A percentile compares a stretch with the other conserved stretches of the same genome.
Conservation (phyloP, 2,797 vertebrate species). For the Molothrus ater region DNA sequence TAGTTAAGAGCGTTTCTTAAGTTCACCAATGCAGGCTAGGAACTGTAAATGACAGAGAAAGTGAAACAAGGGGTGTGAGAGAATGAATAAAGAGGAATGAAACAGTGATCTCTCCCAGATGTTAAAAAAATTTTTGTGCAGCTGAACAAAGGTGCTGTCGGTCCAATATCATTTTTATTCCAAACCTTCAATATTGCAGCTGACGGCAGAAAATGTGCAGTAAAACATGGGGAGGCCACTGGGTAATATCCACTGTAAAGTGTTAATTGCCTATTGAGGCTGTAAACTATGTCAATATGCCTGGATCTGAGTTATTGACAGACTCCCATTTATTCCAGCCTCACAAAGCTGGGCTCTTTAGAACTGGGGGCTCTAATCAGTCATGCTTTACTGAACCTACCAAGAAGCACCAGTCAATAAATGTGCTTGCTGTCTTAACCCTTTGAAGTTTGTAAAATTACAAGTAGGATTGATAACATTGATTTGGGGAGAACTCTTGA, state of each 20-base stretch:
- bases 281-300: conserved; percentile 79
- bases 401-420: conserved; percentile 76
- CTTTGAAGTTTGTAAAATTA: conserved; percentile 75
- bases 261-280: conserved; percentile 85
- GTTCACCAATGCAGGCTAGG: neutral
- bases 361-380: conserved; percentile 80
- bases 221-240: conserved; percentile 76
- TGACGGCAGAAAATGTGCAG: conserved; percentile 78
- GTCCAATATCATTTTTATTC: conserved; percentile 77
- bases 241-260: conserved; percentile 83
- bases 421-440: conserved; percentile 76
- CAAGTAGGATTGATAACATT: conserved; percentile 63
- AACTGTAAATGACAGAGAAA: conserved; percentile 29
- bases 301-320: conserved; percentile 80
- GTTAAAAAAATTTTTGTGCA: conserved; percentile 16
- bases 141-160: conserved; percentile 66
- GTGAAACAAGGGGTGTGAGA: neutral
- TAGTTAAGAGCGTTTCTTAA: conserved; percentile 7
- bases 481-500: conserved; percentile 19
- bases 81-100: conserved; percentile 6
- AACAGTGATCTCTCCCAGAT: conserved; percentile 61
- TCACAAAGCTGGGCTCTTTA: conserved; percentile 75
- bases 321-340: conserved; percentile 78
- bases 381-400: conserved; percentile 78
- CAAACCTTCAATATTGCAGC: conserved; percentile 75